Evolutionary conservation across 2,113 vertebrate genomes (phyloP).

Genomic region (Vireo altiloquus): DNA sequence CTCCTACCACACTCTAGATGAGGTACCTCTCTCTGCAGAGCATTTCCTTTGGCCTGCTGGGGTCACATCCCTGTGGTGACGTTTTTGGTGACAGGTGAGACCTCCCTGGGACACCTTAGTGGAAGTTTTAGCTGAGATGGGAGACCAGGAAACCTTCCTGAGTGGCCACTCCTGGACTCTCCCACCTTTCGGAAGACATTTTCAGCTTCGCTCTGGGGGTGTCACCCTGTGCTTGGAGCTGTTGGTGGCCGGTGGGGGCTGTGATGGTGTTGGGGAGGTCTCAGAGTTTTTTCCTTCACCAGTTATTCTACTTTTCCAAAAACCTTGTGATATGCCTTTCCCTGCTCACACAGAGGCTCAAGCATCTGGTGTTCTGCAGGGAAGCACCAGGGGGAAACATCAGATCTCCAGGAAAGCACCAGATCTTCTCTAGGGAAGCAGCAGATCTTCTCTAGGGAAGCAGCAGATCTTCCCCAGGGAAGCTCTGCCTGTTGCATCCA

Average conservation of each 20-base stretch:
- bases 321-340: neutral
- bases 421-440: neutral
- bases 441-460: neutral
- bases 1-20: constrained; percentile 80
- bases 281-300: neutral
- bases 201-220: neutral
- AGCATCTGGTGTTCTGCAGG: neutral
- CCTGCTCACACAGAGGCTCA: neutral
- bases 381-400: neutral
- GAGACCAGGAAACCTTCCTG: neutral
- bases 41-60: accelerated
- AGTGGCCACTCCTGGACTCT: neutral
- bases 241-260: neutral
- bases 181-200: neutral
- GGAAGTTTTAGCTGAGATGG: neutral
- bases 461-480: neutral
- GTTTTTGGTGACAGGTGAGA: accelerated
- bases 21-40: constrained; percentile 67
- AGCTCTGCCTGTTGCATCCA: neutral
- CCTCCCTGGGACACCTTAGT: neutral
- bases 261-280: neutral
- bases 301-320: neutral
- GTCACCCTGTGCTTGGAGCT: neutral
- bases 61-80: accelerated
- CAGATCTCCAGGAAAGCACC: neutral